Percentiles rank a stretch among this genome's conserved stretches.
Evolutionary conservation across 2,888 invertebrate species (phyloP).

Genomic region (Lathronympha strigana): DNA sequence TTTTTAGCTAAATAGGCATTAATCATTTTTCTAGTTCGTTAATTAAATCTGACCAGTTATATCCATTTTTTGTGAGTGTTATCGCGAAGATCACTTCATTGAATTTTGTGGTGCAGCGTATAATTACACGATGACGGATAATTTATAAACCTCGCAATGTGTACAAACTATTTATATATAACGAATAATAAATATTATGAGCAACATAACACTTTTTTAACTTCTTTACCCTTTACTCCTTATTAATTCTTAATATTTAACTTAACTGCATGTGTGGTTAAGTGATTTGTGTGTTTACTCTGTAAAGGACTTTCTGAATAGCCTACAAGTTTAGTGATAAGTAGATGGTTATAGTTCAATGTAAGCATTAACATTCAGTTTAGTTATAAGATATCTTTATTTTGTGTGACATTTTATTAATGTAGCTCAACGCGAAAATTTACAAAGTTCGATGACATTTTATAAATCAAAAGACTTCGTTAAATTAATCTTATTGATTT

Average conservation of each 20-base stretch:
- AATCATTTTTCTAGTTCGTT: conserved; percentile 48
- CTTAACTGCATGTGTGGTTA: no score
- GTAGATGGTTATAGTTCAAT: no score
- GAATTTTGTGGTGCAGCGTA: conserved; percentile 52
- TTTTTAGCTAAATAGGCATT: conserved; percentile 29
- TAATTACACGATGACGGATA: conserved; percentile 64
- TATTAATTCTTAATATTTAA: no score
- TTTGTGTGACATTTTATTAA: no score
- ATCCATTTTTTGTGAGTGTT: conserved; percentile 43
- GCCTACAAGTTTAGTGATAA: no score
- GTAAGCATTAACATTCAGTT: no score
- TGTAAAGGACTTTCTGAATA: no score
- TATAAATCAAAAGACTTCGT: no score
- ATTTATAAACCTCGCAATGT: conserved; percentile 56
- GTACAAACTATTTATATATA: conserved; percentile 11
- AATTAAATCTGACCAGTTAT: conserved; percentile 47
- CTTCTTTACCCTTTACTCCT: neutral
- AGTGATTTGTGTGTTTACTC: no score
- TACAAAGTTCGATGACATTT: neutral
- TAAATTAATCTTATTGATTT: no score
- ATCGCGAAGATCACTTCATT: conserved; percentile 56
- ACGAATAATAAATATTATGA: neutral
- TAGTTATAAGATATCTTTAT: no score
- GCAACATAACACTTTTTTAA: neutral
- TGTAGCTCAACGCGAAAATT: neutral